Evolutionary conservation across 2,113 vertebrate species (phyloP).

Genomic region (Merops nubicus): DNA sequence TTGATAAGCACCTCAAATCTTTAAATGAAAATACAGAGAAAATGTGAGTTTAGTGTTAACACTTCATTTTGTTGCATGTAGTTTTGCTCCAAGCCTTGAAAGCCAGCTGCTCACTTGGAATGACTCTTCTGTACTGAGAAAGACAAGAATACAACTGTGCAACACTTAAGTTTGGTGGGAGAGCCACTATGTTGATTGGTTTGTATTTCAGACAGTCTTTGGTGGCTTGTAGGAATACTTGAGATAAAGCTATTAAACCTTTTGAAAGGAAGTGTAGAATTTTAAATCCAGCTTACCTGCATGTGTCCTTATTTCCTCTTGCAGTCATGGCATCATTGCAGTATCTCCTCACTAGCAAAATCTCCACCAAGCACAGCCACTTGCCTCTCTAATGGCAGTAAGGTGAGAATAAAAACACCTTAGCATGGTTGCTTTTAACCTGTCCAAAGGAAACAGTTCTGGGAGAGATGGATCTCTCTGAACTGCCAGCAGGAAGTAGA

Average conservation of each 20-base stretch:
- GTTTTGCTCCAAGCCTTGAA: neutral
- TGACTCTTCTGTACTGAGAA: neutral
- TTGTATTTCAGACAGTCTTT: neutral
- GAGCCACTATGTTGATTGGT: neutral
- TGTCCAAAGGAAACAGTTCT: neutral
- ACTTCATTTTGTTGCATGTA: neutral
- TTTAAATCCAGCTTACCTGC: neutral
- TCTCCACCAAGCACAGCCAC: neutral
- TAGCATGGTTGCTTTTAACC: neutral
- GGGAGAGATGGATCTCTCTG: neutral
- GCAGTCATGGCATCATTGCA: accelerated
- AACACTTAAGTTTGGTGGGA: neutral
- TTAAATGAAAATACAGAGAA: neutral
- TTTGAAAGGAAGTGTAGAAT: conserved; percentile 15
- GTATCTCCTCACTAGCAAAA: neutral
- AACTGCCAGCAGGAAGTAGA: neutral
- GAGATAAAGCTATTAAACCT: conserved; percentile 33
- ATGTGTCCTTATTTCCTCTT: conserved; percentile 1
- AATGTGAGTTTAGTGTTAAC: neutral
- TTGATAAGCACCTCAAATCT: neutral
- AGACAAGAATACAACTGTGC: neutral
- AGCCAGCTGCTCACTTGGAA: neutral
- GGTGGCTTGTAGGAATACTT: neutral
- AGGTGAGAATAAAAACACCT: neutral
- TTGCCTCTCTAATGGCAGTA: neutral